Conservation (phyloP, 2,797 vertebrate genomes). For the Acestrorhynchus altus region DNA sequence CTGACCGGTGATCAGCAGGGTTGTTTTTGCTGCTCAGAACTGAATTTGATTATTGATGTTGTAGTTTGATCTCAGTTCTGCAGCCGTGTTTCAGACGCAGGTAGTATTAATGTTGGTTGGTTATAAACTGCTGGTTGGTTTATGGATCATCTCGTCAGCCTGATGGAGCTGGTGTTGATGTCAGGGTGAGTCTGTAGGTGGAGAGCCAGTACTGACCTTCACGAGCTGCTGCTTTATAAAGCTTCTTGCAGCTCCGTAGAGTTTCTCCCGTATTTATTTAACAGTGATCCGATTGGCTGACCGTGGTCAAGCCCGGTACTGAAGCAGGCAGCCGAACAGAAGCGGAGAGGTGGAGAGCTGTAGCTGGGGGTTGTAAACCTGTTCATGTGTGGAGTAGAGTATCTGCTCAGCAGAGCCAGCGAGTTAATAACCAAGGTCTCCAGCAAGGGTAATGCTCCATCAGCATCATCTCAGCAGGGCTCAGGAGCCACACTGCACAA, state of each 20-base stretch:
- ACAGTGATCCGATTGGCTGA: not conserved
- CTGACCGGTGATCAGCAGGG: too few species aligned
- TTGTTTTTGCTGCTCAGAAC: too few species aligned
- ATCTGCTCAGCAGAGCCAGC: not conserved
- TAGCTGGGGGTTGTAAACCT: not conserved
- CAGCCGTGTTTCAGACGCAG: too few species aligned
- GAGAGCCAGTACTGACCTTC: too few species aligned
- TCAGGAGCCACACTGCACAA: not conserved
- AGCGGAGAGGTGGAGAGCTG: not conserved
- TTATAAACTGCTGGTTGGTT: too few species aligned
- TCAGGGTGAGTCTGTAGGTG: too few species aligned
- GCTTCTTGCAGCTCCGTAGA: not conserved
- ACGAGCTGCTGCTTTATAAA: not conserved
- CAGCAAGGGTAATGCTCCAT: conserved; percentile 21
- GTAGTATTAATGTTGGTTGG: too few species aligned
- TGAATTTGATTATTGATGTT: too few species aligned
- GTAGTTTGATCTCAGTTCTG: too few species aligned
- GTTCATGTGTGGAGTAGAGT: not conserved
- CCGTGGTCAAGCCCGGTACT: not conserved
- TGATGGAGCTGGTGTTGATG: too few species aligned
- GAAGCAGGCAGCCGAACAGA: not conserved
- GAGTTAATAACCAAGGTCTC: not conserved
- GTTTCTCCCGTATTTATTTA: too few species aligned
- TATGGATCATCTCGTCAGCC: too few species aligned
- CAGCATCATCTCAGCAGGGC: not conserved